These are phyloP conservation scores for Eurytoma californica DNA, from an alignment of 2,888 invertebrate species.

Conservation along the genomic window DNA sequence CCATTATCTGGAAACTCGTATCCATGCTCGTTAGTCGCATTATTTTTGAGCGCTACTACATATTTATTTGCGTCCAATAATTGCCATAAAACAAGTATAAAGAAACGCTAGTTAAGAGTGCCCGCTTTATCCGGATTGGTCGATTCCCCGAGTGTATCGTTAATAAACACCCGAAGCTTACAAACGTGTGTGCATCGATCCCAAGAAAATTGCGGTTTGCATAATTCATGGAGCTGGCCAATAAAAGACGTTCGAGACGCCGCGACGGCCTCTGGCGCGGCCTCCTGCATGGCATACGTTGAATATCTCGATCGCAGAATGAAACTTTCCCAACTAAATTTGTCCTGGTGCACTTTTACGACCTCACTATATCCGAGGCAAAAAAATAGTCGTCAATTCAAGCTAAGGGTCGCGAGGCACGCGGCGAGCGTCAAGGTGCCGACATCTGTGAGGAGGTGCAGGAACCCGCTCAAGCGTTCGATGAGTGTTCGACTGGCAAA, in stretches of 20 bases:
- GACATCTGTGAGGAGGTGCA: constrained; percentile 72
- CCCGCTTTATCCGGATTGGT: too few species aligned
- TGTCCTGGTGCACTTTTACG: too few species aligned
- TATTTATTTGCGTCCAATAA: constrained; percentile 38
- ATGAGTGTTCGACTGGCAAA: constrained; percentile 49
- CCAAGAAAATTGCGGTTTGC: constrained; percentile 63
- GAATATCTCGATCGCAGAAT: constrained; percentile 15
- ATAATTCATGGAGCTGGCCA: constrained; percentile 68
- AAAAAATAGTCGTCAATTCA: not conserved
- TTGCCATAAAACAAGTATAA: constrained; percentile 10
- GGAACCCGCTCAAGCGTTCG: constrained; percentile 61
- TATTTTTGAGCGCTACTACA: constrained; percentile 7
- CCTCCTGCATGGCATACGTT: not conserved
- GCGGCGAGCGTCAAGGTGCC: constrained; percentile 60
- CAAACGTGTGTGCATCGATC: constrained; percentile 4
- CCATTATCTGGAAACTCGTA: constrained; percentile 28
- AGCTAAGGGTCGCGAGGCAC: constrained; percentile 13
- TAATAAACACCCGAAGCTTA: constrained; percentile 29
- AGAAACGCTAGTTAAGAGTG: too few species aligned
- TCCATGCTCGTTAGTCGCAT: not conserved
- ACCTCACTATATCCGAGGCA: constrained; percentile 15
- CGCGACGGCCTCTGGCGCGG: constrained; percentile 41
- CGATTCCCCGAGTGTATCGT: not conserved
- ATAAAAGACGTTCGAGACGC: constrained; percentile 58
- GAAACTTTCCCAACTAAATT: too few species aligned